These are phyloP conservation scores for Acronicta leporina DNA, from an alignment of 2,888 invertebrate genomes.

Conservation along the genomic window DNA sequence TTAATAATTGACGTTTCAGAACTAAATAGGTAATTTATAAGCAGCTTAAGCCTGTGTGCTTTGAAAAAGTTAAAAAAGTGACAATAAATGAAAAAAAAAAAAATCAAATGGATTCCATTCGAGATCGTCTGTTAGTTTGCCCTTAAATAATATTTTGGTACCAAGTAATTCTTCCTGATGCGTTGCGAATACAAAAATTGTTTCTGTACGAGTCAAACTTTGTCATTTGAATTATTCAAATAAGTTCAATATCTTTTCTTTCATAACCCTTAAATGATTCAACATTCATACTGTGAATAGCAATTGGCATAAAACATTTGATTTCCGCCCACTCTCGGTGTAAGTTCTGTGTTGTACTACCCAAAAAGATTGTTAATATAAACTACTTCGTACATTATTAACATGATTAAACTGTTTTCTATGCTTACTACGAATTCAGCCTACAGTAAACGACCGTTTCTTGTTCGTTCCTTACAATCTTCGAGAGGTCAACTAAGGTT, in stretches of 20 bases:
- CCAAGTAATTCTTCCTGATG: background rate
- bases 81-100: too few species aligned
- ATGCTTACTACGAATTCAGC: background rate
- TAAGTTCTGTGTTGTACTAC: too few species aligned
- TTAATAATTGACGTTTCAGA: background rate
- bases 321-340: background rate
- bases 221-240: background rate
- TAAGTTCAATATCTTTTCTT: background rate
- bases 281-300: background rate
- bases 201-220: background rate
- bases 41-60: too few species aligned
- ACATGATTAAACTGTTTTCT: too few species aligned
- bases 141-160: background rate
- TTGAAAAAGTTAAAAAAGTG: too few species aligned
- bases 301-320: background rate
- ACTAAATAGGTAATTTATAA: background rate
- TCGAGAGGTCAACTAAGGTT: conserved; percentile 15
- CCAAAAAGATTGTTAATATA: too few species aligned
- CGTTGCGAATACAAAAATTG: background rate
- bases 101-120: too few species aligned
- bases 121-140: too few species aligned
- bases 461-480: conserved; percentile 7
- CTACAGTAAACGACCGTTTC: background rate
- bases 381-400: too few species aligned
- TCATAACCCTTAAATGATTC: background rate